A percentile compares a stretch with the other conserved stretches of the same genome.
phyloP scores from a whole-genome alignment of 2,113 vertebrate genomes.

The Oryzias curvinotus region DNA sequence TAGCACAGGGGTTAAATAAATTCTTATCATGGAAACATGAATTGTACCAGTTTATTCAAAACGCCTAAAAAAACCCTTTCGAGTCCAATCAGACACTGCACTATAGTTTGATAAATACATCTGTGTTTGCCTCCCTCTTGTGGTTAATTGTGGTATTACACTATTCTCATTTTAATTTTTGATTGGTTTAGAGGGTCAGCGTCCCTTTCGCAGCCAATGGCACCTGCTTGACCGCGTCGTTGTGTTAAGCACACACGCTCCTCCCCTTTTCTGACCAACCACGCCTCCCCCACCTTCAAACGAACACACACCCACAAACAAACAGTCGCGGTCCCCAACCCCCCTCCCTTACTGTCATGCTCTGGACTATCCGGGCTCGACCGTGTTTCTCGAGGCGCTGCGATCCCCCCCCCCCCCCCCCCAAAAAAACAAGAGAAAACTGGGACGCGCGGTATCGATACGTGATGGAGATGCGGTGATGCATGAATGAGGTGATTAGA shows the following conservation, averaged over 20 bases:
- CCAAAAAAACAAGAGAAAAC: constrained; percentile 1
- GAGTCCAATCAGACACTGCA: too few species aligned
- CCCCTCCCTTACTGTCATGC: constrained; percentile 17
- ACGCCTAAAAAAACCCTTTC: too few species aligned
- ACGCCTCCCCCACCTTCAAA: neutral
- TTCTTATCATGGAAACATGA: too few species aligned
- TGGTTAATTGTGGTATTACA: neutral
- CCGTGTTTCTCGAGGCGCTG: constrained; percentile 31
- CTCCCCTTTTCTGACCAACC: constrained; percentile 31
- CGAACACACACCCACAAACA: constrained; percentile 5
- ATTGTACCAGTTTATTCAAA: too few species aligned
- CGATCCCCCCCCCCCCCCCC: constrained; percentile 27
- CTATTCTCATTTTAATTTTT: constrained; percentile 1
- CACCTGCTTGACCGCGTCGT: neutral
- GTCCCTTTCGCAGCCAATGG: constrained; percentile 46
- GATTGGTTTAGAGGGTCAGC: constrained; percentile 53
- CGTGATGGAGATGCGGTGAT: constrained; percentile 28
- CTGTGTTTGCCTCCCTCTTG: constrained; percentile 42
- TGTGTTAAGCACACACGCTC: constrained; percentile 15
- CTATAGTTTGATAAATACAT: too few species aligned
- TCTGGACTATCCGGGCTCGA: constrained; percentile 1
- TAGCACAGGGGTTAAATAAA: too few species aligned
- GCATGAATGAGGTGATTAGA: constrained; percentile 39
- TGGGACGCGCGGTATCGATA: neutral
- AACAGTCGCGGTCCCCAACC: neutral